Percentiles rank a stretch among this genome's conserved stretches.
Conservation (phyloP, 2,113 vertebrate genomes). For the Ciconia boyciana region DNA sequence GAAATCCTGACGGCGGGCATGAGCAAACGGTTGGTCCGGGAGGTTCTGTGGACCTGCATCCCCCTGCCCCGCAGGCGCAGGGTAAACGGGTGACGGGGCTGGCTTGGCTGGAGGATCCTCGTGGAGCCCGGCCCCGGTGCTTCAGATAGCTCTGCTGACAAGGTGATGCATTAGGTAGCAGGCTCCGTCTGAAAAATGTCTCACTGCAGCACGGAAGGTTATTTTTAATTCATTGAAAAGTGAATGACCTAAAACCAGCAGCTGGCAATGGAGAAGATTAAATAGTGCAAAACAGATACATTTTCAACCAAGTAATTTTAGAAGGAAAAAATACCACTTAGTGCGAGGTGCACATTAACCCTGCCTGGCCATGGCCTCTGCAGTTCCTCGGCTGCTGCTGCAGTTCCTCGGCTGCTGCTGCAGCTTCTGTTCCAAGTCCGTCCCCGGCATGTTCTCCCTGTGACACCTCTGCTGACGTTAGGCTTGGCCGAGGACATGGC, state of each 20-base stretch:
- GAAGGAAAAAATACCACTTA: background rate
- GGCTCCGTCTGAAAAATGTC: constrained; percentile 27
- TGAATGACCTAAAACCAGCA: constrained; percentile 60
- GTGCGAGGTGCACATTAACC: background rate
- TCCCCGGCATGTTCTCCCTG: rapidly evolving
- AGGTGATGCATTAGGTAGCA: constrained; percentile 26
- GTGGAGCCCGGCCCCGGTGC: background rate
- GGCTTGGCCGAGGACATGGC: rapidly evolving
- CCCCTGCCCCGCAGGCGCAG: background rate
- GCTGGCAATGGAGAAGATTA: constrained; percentile 55
- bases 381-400: background rate
- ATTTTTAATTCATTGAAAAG: constrained; percentile 60
- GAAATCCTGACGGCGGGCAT: background rate
- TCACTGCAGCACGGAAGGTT: constrained; percentile 1
- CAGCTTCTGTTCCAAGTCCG: background rate
- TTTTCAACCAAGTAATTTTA: constrained; percentile 37
- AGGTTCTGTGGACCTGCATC: background rate
- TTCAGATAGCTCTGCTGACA: background rate
- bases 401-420: background rate
- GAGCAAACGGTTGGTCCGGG: background rate
- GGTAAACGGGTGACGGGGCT: background rate
- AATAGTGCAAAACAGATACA: constrained; percentile 61
- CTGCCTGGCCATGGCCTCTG: background rate
- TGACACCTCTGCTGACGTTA: background rate
- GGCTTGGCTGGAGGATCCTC: background rate